Evolutionary conservation across 2,113 vertebrate species (phyloP).

Genomic region (Microtus montanus): DNA sequence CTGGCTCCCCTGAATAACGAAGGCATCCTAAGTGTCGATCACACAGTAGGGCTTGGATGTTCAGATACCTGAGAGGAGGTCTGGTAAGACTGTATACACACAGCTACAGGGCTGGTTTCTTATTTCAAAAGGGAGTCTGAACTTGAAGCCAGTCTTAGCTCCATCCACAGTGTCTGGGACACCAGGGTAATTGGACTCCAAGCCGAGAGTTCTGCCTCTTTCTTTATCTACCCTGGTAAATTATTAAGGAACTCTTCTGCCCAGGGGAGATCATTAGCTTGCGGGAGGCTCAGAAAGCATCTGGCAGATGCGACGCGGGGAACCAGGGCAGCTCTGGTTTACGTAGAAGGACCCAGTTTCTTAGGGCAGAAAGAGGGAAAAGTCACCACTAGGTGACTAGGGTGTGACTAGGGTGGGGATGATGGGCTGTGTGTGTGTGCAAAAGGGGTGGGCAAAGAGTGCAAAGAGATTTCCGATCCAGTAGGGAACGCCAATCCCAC

Average conservation of each 20-base stretch:
- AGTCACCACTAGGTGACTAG: too few relatives aligned
- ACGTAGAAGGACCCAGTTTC: neutral
- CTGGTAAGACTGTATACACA: conserved; percentile 61
- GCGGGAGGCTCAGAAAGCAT: conserved; percentile 44
- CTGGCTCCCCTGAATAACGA: neutral
- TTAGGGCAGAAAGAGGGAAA: neutral
- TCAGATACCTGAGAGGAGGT: conserved; percentile 53
- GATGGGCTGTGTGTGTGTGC: neutral
- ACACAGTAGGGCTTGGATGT: conserved; percentile 28
- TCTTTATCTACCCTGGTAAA: conserved; percentile 79
- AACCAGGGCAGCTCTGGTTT: neutral
- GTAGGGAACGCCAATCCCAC: neutral
- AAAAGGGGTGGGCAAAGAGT: neutral
- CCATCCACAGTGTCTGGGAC: conserved; percentile 64
- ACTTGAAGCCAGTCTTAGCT: conserved; percentile 65
- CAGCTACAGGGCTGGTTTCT: conserved; percentile 6
- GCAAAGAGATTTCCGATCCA: neutral
- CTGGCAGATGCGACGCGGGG: conserved; percentile 43
- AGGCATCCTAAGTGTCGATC: conserved; percentile 22
- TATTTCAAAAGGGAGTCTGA: conserved; percentile 48
- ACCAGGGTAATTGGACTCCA: conserved; percentile 58
- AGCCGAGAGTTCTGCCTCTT: conserved; percentile 69
- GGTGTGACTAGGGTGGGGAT: too few relatives aligned
- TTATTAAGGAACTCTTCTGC: conserved; percentile 79
- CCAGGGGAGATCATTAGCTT: conserved; percentile 72